Base-by-base conservation (phyloP, 2,888 invertebrate genomes). In the Altica lythri region DNA sequence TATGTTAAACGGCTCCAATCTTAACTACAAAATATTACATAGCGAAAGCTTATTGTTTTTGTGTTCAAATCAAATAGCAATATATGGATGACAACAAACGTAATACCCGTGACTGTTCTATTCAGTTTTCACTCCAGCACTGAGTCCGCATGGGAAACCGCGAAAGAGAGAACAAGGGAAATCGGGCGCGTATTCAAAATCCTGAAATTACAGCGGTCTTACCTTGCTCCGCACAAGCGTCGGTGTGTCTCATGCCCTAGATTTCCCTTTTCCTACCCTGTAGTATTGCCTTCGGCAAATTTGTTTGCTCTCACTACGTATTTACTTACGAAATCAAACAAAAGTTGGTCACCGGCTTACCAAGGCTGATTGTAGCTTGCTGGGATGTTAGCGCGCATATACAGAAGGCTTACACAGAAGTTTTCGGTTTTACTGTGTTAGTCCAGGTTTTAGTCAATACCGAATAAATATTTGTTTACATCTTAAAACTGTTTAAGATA, bases 251-350 rank as follows among this genome's bases (percentile, higher is more conserved):
- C 35, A 9, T 2, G 35, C 5, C 18, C n/a, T n/a, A n/a, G 19
- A 8, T 22, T 10, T 25, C 8, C 40, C 52, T 43, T 47, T 38
- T 49, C 43, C 19, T 10, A 32, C 49, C 40, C 49, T 32, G 43
- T 53, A 43, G 47, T 47, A 57, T 55, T 50, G 55, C 55, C 53
- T 38, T 45, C 22, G 42, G 53, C 50, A 53, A 61, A 61, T 59
- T 55, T 59, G 57, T 61, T 61, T 59, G 59, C 61, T 54, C 50
- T 56, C 42, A 44, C 60, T 56, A 35, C 50, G 51, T 61, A 61
- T 59, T 61, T 59, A 55, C 59, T 61, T 45, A 47, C 44, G 55
- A 59, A 61, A 59, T 61, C 59, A 61, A 61, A 61, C 61, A 59
- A 57, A 61, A 57, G 59, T 57, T 55, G 57, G 55, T 55, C 59